Base-by-base conservation (phyloP, 1,140 invertebrate species). In the Tetranychus cinnabarinus region DNA sequence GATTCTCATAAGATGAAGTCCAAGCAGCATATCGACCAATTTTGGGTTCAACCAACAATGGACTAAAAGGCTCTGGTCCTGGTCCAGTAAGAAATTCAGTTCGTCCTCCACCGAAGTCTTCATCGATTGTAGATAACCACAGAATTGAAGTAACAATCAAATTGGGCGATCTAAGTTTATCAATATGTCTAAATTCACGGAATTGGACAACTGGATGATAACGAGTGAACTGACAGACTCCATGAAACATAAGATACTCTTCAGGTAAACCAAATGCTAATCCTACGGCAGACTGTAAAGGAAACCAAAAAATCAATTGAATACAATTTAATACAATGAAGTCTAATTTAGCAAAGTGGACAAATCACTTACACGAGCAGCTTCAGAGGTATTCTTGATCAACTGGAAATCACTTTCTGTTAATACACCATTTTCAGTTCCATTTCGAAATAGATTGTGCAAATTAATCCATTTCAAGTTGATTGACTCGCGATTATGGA, bases 391-490 rank as follows among this genome's bases (percentile, higher is more conserved):
- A n/a, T 58, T 58, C 15, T 23, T 3, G 36, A 58, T 46, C 23
- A 58, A 58, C 12, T 58, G 13, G 42, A 58, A 58, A 45, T 58
- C 57, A 45, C 12, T 42, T 33, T 58, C 42, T 2, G 3, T 45
- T 15, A 58, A 58, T 3, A 58, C 23, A n/a, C 15, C 36, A 35
- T 7, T 12, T 23, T 10, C 6, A 10, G 42, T 10, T 15, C 39
- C 57, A 13, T 58, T 45, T 8, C 42, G 37, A n/a, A 58, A 58
- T 8, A 58, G 6, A 46, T 58, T 42, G 36, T 58, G 57, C 36
- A 58, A 45, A 46, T 58, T 58, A 46, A 58, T 34, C 57, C 57
- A 58, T 34, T 46, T 58, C 1, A 58, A 31, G 36, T 58, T 58
- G 1, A 45, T 31, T 46, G 57, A 58, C 45, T 58, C 57, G 2